A percentile compares a stretch with the other conserved stretches of the same genome.
Conservation (phyloP, 2,113 vertebrate species). For the Dermatemys mawii region DNA sequence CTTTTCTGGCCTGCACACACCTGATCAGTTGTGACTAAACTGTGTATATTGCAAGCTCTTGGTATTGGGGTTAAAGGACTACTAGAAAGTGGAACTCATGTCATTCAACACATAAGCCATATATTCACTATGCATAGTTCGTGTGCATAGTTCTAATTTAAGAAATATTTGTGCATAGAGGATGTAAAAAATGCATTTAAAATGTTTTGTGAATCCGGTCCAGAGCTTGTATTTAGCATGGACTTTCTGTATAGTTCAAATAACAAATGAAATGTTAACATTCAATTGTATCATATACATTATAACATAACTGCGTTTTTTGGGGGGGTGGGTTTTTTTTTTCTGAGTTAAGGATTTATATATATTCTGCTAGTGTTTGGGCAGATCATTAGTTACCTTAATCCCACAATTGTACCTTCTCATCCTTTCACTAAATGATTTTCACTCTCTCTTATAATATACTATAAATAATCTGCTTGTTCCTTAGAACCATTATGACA, state of each 20-base stretch:
- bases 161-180: conserved; percentile 73
- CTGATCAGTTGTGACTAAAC: conserved; percentile 55
- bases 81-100: conserved; percentile 59
- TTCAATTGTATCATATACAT: conserved; percentile 71
- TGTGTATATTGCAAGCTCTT: conserved; percentile 34
- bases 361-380: conserved; percentile 61
- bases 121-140: conserved; percentile 73
- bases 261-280: conserved; percentile 67
- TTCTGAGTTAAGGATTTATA: conserved; percentile 66
- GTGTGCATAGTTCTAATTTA: conserved; percentile 78
- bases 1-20: conserved; percentile 27
- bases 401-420: conserved; percentile 27
- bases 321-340: not conserved
- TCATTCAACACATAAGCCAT: conserved; percentile 79
- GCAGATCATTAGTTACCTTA: conserved; percentile 59
- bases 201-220: conserved; percentile 70
- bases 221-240: conserved; percentile 69
- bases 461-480: not conserved
- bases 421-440: conserved; percentile 54
- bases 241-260: conserved; percentile 69
- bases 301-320: conserved; percentile 73
- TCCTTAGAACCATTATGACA: conserved; percentile 46
- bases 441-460: conserved; percentile 37
- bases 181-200: conserved; percentile 71
- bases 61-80: conserved; percentile 39